These are phyloP conservation scores for Amphipoea lucens DNA, from an alignment of 2,888 invertebrate genomes.

Conservation along the genomic window DNA sequence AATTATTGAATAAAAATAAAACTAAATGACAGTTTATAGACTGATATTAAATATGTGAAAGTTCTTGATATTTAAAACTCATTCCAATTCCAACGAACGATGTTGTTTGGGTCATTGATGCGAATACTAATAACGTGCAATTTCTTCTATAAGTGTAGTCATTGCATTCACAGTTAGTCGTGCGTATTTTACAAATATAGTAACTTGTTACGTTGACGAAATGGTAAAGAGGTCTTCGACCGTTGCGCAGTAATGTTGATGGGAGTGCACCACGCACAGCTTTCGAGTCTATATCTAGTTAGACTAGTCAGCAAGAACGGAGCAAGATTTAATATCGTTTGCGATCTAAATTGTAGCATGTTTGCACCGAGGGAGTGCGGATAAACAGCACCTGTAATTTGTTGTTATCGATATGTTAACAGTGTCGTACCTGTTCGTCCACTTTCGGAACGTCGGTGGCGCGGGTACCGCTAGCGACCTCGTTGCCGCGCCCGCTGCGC, in stretches of 20 bases:
- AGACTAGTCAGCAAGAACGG: constrained; percentile 71
- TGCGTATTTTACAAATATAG: constrained; percentile 72
- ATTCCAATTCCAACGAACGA: constrained; percentile 51
- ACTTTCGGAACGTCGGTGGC: constrained; percentile 88
- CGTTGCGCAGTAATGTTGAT: constrained; percentile 72
- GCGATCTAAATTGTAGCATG: constrained; percentile 76
- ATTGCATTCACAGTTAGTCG: constrained; percentile 72
- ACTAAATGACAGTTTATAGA: constrained; percentile 53
- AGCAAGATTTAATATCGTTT: constrained; percentile 73
- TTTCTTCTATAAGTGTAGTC: constrained; percentile 64
- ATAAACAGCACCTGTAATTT: constrained; percentile 85
- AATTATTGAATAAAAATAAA: constrained; percentile 51
- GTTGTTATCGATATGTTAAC: constrained; percentile 88
- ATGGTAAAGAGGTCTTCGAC: constrained; percentile 79
- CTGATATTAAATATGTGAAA: constrained; percentile 67
- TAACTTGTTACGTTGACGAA: constrained; percentile 67
- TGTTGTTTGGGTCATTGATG: constrained; percentile 62
- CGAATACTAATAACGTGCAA: constrained; percentile 72
- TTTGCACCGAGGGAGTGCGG: constrained; percentile 71
- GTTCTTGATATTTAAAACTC: constrained; percentile 62
- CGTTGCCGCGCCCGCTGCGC: constrained; percentile 86
- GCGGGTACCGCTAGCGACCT: constrained; percentile 90
- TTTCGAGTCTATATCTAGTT: constrained; percentile 77
- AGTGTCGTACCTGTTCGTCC: constrained; percentile 90
- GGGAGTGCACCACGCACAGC: constrained; percentile 72